Conservation (phyloP, 2,797 vertebrate species). For the Sebastes flavidus region DNA sequence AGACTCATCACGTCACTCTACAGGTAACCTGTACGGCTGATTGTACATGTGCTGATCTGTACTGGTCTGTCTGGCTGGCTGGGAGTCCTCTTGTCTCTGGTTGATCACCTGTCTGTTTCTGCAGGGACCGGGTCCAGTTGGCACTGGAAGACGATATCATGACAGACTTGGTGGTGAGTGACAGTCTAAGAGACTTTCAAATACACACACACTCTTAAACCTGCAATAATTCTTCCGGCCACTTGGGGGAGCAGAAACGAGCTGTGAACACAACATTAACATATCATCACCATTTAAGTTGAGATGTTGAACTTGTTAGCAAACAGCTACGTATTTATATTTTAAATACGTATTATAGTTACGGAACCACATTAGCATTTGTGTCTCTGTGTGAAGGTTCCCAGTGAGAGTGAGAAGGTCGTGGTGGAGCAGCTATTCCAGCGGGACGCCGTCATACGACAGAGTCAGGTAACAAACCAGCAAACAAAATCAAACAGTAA, state of each 20-base stretch:
- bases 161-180: constrained; percentile 90
- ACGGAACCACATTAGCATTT: too few relatives aligned
- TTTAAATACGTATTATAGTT: too few relatives aligned
- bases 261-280: not conserved
- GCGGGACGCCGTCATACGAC: constrained; percentile 90
- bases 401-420: constrained; percentile 91
- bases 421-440: constrained; percentile 93
- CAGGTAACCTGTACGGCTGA: constrained; percentile 77
- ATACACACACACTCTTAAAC: not conserved
- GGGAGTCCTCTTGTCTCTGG: not conserved
- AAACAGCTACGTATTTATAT: not conserved
- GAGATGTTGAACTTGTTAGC: not conserved
- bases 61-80: not conserved
- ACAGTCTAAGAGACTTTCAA: not conserved
- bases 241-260: not conserved
- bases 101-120: constrained; percentile 28
- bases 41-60: too few relatives aligned
- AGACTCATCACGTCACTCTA: constrained; percentile 93
- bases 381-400: constrained; percentile 58
- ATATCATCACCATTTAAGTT: not conserved
- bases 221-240: not conserved
- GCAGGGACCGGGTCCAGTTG: constrained; percentile 93
- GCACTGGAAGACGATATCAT: constrained; percentile 91
- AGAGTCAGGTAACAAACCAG: constrained; percentile 89
- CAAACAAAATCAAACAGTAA: not conserved